Conservation (phyloP, 2,797 vertebrate genomes). For the Petrocephalus sullivani region DNA sequence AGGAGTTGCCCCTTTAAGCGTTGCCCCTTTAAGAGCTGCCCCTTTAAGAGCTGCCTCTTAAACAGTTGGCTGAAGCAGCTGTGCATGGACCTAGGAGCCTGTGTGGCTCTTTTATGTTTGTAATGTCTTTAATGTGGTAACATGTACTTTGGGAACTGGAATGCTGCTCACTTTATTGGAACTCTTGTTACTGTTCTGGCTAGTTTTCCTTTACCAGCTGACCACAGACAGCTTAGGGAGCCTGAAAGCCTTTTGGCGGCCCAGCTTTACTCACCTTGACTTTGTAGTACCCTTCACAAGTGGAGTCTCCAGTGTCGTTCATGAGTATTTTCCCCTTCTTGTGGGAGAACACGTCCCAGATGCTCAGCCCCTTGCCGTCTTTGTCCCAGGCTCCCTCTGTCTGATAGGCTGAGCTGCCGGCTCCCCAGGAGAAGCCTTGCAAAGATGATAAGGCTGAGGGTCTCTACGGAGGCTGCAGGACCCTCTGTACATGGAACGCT, state of each 20-base stretch:
- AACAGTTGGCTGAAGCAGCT: not conserved
- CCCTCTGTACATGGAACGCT: not conserved
- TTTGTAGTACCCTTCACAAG: constrained; percentile 85
- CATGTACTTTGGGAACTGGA: not conserved
- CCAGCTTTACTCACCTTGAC: constrained; percentile 63
- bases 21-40: not conserved
- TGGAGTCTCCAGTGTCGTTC: constrained; percentile 76
- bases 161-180: not conserved
- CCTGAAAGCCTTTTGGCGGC: not conserved
- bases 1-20: not conserved
- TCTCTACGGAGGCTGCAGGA: not conserved
- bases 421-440: constrained; percentile 87
- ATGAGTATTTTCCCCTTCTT: constrained; percentile 67
- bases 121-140: constrained; percentile 7
- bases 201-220: not conserved
- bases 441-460: not conserved
- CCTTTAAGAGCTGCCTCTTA: not conserved
- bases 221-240: not conserved
- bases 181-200: not conserved
- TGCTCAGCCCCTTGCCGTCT: constrained; percentile 88
- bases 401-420: constrained; percentile 89
- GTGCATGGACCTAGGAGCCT: not conserved
- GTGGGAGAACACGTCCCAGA: constrained; percentile 88
- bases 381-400: constrained; percentile 93
- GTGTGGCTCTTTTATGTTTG: constrained; percentile 5